phyloP scores from a whole-genome alignment of 2,113 vertebrate species.

The Anolis carolinensis region DNA sequence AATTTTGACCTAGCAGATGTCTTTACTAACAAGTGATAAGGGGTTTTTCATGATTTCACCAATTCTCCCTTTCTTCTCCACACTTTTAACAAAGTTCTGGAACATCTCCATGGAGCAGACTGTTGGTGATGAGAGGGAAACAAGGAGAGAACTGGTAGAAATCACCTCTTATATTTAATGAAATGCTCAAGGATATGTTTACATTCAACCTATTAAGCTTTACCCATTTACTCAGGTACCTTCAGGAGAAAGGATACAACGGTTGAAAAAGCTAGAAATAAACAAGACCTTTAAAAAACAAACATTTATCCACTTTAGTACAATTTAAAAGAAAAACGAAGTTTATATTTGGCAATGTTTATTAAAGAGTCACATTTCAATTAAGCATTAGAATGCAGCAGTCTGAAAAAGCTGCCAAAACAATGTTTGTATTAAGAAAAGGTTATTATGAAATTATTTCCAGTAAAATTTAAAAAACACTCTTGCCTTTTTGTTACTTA shows the following conservation, averaged over 20 bases:
- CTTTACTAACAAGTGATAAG: not conserved
- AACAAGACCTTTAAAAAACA: conserved; percentile 46
- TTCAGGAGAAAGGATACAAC: not conserved
- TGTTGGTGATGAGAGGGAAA: not conserved
- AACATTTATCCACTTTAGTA: conserved; percentile 72
- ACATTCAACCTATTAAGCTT: not conserved
- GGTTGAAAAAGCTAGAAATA: not conserved
- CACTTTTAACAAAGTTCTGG: not conserved
- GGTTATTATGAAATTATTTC: conserved; percentile 65
- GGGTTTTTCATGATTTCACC: not conserved
- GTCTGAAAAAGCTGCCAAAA: conserved; percentile 71
- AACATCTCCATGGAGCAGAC: not conserved
- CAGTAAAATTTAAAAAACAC: conserved; percentile 52
- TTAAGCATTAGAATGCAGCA: conserved; percentile 70
- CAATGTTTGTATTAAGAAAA: conserved; percentile 72
- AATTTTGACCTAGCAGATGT: not conserved
- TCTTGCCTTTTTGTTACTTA: conserved; percentile 68
- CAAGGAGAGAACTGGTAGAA: not conserved
- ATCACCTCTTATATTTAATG: not conserved
- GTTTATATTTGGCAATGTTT: conserved; percentile 68
- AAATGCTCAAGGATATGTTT: not conserved
- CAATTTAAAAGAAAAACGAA: conserved; percentile 63
- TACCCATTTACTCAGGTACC: not conserved
- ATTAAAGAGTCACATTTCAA: conserved; percentile 74
- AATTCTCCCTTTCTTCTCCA: not conserved